Evolutionary conservation across 2,888 invertebrate genomes (phyloP), one percentile per base, ranked within the genome.

Genomic region (Eupithecia dodoneata): DNA sequence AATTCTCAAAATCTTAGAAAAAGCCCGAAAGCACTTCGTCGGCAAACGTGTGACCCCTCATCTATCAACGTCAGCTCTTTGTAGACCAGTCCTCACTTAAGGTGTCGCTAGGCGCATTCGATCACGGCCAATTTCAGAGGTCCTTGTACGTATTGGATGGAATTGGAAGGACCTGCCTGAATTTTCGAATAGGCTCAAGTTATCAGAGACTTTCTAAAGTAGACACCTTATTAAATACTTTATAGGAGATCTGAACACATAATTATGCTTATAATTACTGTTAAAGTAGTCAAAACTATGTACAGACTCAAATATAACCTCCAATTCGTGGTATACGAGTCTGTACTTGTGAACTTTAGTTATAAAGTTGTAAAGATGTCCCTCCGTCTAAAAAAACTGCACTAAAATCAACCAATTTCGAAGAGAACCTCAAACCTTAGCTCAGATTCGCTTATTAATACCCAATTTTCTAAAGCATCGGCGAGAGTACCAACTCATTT

Each of bases 51-150:
- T 87, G 87, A 86, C 87, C 63, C 85, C 79, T 80, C 86, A 92
- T 92, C 91, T 86, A 92, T 92, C 92, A 92, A 88, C 80, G 91
- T 90, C 91, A 77, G 76, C 80, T 81, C 87, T 89, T 89, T 91
- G 88, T 89, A 84, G 88, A 86, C 89, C 89, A 88, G 89, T 90
- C 88, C 87, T 89, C 89, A 88, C 86, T 89, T 87, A 88, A 86
- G 85, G 83, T 79, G 78, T 76, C 71, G 30, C 69, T 44, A 69
- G 67, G 71, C 47, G 78, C 75, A 65, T 73, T 78, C 78, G 73
- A 75, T 75, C 71, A 70, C 70, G 13, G 63, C 52, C 69, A 65
- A 75, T 75, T 76, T 75, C 47, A 47, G 70, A 70, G 47, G 47
- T 42, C 42, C 45, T 42, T 63, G 63, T 63, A 63, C 63, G 63